These are phyloP conservation scores for Chaetodon auriga DNA, from an alignment of 2,113 vertebrate genomes.

Conservation along the genomic window DNA sequence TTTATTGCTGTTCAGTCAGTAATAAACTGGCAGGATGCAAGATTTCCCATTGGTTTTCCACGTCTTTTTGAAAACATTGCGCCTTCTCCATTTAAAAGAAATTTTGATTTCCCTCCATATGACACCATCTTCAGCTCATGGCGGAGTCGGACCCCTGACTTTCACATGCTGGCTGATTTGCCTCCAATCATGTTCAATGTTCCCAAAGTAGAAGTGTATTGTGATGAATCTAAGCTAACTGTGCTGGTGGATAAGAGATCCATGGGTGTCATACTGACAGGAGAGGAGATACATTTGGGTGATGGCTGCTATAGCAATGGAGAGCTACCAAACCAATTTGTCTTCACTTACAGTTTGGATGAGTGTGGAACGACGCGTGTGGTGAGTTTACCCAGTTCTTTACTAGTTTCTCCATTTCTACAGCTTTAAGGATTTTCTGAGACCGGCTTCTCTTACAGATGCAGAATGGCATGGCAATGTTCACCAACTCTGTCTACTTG, in stretches of 20 bases:
- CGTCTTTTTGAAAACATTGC: neutral
- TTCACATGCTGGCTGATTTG: conserved; percentile 10
- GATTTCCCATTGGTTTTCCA: neutral
- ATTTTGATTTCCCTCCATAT: conserved; percentile 15
- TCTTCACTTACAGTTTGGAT: conserved; percentile 65
- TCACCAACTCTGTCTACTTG: conserved; percentile 67
- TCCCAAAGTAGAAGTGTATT: conserved; percentile 70
- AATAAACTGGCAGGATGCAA: neutral
- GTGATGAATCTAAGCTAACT: conserved; percentile 49
- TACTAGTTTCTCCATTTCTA: neutral
- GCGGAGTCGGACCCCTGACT: conserved; percentile 19
- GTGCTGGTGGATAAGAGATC: conserved; percentile 62
- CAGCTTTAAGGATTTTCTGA: neutral
- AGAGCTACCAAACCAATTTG: conserved; percentile 49
- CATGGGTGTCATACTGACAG: conserved; percentile 5
- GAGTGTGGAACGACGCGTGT: conserved; percentile 67
- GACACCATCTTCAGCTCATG: conserved; percentile 64
- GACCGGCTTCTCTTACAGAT: conserved; percentile 30
- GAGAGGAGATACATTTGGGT: conserved; percentile 59
- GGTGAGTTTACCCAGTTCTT: conserved; percentile 43
- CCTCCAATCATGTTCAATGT: conserved; percentile 10
- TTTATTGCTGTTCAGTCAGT: conserved; percentile 20
- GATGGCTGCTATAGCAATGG: conserved; percentile 67
- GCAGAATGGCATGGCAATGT: conserved; percentile 48
- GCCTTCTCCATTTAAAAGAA: conserved; percentile 32